Evolutionary conservation across 2,113 vertebrate genomes (phyloP).

Genomic region (Ceuthmochares aereus): DNA sequence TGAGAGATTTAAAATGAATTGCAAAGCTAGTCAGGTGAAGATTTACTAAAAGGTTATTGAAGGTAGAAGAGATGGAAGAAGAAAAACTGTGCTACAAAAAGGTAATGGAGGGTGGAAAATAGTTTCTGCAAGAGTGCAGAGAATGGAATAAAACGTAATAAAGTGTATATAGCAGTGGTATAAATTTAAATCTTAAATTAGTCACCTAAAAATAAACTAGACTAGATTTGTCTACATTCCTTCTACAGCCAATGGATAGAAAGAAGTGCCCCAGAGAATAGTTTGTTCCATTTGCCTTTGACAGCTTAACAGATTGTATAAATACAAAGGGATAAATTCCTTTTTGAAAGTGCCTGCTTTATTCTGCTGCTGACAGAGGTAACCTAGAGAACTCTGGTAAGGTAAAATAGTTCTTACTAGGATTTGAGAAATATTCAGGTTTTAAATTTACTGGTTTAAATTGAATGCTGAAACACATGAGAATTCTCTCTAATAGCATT

Average conservation of each 20-base stretch:
- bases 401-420: background rate
- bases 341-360: background rate
- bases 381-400: background rate
- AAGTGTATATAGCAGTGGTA: background rate
- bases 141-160: background rate
- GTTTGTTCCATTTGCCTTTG: background rate
- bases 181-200: background rate
- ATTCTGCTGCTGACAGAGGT: background rate
- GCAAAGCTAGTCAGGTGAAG: background rate
- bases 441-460: background rate
- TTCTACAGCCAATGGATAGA: background rate
- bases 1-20: background rate
- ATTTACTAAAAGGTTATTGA: background rate
- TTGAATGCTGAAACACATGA: background rate
- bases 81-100: background rate
- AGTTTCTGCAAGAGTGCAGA: background rate
- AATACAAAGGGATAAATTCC: background rate
- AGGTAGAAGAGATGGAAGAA: background rate
- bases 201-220: background rate
- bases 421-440: background rate
- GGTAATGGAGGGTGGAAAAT: background rate
- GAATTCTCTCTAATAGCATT: background rate
- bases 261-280: background rate
- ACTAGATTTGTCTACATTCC: background rate
- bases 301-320: background rate